Base-by-base conservation (phyloP, 2,888 invertebrate genomes). In the Tridacna gigas region DNA sequence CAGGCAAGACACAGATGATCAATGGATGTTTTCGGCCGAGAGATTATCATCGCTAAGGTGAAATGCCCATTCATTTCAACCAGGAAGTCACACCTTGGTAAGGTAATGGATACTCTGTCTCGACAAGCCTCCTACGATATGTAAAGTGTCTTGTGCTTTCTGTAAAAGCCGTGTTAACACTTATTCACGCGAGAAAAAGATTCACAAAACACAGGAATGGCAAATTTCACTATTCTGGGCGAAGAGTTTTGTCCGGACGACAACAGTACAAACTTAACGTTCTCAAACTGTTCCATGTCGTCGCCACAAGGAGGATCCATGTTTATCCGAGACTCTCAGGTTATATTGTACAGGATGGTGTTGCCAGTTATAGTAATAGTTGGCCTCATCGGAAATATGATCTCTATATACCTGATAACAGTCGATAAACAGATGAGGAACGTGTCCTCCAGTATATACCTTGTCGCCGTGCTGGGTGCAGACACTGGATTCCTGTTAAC, bases 361-460 rank as follows among this genome's bases (percentile, higher is more conserved):
- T 63, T 89, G 4, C 91, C 90, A 0, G 47, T 86, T 5, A 88
- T 91, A 15, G 88, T 89, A 0, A 80, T 86, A 22, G 67, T 88
- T 13, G 91, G 91, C 3, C 76, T 91, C 3, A 60, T 90, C 12
- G 91, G 90, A n/a, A 91, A 91, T 67, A 63, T 84, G 13, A 63
- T 85, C 20, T 91, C 91, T 4, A 86, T 89, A 18, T 83, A 79
- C 47, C 84, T 89, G 22, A 90, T 91, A 63, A 37, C 86, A n/a
- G 82, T 79, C 3, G 84, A 79, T 48, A 90, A 87, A 45, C 87
- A 84, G 37, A 83, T 91, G 76, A 81, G 89, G 20, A 86, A 86
- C 26, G 84, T 91, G 13, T 91, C 91, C 0, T 90, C 90, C 12
- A 90, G 89, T 45, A 89, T 90, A 0, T 90, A 90, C 71, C 84